Percentiles rank a stretch among this genome's conserved stretches.
Evolutionary conservation across 2,113 vertebrate species (phyloP).

Genomic region (Calyptomena viridis): DNA sequence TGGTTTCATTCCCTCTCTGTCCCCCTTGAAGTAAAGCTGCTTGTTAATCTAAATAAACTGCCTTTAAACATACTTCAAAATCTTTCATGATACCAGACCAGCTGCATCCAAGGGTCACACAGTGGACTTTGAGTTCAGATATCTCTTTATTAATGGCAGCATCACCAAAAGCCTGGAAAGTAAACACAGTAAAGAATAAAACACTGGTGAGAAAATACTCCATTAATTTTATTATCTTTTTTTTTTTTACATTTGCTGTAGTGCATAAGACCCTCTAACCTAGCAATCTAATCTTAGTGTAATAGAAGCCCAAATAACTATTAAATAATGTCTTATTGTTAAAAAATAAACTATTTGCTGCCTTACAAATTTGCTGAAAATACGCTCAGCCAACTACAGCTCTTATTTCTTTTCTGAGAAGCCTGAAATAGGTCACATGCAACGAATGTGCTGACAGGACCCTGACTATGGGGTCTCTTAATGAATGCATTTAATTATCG

Average conservation of each 20-base stretch:
- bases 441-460: conserved; percentile 15
- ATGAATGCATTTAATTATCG: conserved; percentile 9
- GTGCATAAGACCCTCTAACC: background rate
- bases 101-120: conserved; percentile 70
- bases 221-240: background rate
- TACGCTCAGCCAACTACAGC: background rate
- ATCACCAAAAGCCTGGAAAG: conserved; percentile 74
- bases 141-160: conserved; percentile 80
- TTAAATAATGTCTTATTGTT: background rate
- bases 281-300: background rate
- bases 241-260: background rate
- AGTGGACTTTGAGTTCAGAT: conserved; percentile 74
- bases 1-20: background rate
- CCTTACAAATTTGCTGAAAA: background rate
- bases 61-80: conserved; percentile 67
- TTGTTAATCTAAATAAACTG: background rate
- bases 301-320: background rate
- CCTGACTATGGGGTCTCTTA: background rate
- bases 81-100: conserved; percentile 73
- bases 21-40: background rate
- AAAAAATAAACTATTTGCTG: background rate
- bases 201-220: background rate
- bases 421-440: background rate
- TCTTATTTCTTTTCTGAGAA: background rate
- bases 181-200: background rate